Evolutionary conservation across 2,888 invertebrate genomes (phyloP).

Genomic region (Rhyacophila evoluta): DNA sequence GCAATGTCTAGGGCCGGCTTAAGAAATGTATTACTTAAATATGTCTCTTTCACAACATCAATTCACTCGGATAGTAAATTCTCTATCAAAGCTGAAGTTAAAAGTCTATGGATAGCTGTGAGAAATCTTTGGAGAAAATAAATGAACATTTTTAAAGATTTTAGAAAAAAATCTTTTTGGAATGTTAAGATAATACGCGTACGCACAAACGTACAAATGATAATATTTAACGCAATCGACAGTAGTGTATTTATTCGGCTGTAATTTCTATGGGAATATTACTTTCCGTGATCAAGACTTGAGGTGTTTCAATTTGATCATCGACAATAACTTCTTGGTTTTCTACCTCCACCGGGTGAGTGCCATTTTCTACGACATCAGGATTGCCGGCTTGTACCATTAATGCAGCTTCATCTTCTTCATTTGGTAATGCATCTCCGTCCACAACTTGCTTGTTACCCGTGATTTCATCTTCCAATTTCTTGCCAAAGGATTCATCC

Average conservation of each 20-base stretch:
- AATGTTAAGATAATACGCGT: constrained; percentile 9
- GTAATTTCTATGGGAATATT: constrained; percentile 51
- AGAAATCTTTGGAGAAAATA: no score
- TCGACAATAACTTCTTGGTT: constrained; percentile 51
- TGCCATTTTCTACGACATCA: constrained; percentile 39
- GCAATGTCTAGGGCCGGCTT: no score
- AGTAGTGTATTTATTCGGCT: constrained; percentile 39
- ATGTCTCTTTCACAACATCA: no score
- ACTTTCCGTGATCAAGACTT: constrained; percentile 39
- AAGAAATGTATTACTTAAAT: no score
- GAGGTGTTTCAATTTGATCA: constrained; percentile 29
- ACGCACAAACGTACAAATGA: neutral
- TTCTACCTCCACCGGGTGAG: constrained; percentile 44
- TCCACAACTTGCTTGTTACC: constrained; percentile 57
- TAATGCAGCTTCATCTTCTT: constrained; percentile 23
- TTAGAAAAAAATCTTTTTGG: neutral
- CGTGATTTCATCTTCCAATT: constrained; percentile 72
- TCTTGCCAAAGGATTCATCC: constrained; percentile 79
- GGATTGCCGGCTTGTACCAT: constrained; percentile 26
- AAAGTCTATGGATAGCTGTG: no score
- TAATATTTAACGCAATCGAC: neutral
- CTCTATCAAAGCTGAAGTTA: no score
- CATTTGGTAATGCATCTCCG: constrained; percentile 26
- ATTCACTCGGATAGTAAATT: no score
- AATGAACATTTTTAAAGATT: no score